These are phyloP conservation scores for Takifugu bimaculatus DNA, from an alignment of 2,113 vertebrate genomes.

Conservation along the genomic window DNA sequence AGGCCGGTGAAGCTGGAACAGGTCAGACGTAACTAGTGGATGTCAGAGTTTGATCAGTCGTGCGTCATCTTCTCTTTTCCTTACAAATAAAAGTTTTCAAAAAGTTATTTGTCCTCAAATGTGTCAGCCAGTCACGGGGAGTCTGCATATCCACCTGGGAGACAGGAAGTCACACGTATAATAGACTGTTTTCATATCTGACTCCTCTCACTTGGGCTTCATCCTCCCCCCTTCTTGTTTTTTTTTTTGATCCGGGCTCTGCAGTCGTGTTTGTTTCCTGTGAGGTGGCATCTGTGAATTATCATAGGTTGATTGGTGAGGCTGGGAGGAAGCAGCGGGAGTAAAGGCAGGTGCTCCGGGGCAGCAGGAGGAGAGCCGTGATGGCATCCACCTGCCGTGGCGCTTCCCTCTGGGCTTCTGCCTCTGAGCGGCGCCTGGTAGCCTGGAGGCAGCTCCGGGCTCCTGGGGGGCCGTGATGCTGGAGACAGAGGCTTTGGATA, in stretches of 20 bases:
- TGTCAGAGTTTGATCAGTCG: too few species aligned
- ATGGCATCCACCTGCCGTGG: constrained; percentile 31
- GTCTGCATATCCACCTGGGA: constrained; percentile 22
- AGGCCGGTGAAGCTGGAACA: too few species aligned
- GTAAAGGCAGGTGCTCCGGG: constrained; percentile 47
- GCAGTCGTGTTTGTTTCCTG: constrained; percentile 17
- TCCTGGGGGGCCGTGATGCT: constrained; percentile 32
- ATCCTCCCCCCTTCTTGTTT: not conserved
- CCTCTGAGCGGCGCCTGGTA: constrained; percentile 47
- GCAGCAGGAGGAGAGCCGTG: constrained; percentile 30
- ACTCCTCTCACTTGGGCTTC: constrained; percentile 28
- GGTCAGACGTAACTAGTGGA: too few species aligned
- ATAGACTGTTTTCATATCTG: constrained; percentile 32
- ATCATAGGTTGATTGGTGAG: constrained; percentile 27
- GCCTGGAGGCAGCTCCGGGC: constrained; percentile 52
- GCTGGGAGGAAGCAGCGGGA: constrained; percentile 27
- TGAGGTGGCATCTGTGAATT: constrained; percentile 39
- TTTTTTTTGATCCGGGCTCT: too few species aligned
- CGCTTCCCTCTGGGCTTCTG: constrained; percentile 49
- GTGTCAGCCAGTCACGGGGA: constrained; percentile 24
- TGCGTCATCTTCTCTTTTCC: too few species aligned
- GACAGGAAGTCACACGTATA: constrained; percentile 22
- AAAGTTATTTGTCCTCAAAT: constrained; percentile 8
- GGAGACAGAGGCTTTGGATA: constrained; percentile 26
- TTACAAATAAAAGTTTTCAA: not conserved